phyloP scores from a whole-genome alignment of 2,797 vertebrate genomes.

The Artibeus jamaicensis region DNA sequence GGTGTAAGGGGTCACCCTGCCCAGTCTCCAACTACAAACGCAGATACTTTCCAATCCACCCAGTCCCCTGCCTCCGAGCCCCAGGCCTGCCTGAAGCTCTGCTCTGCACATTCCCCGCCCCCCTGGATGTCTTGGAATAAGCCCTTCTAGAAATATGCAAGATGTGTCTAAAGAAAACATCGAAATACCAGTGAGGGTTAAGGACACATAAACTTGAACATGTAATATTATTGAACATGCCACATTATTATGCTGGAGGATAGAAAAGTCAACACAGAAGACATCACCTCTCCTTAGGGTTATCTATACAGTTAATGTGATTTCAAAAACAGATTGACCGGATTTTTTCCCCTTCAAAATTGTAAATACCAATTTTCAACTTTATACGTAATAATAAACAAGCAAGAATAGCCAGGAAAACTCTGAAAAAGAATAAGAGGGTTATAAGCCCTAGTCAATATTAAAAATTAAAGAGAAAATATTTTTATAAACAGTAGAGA shows the following conservation, averaged over 20 bases:
- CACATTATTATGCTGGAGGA: not conserved
- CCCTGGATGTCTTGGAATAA: not conserved
- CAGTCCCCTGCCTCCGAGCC: not conserved
- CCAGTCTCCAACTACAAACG: not conserved
- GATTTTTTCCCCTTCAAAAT: not conserved
- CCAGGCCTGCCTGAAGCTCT: not conserved
- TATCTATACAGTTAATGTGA: not conserved
- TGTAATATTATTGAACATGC: not conserved
- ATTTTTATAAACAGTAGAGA: not conserved
- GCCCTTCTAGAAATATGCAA: not conserved
- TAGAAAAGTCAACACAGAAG: not conserved
- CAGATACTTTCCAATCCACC: not conserved
- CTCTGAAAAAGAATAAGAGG: not conserved
- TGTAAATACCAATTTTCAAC: not conserved
- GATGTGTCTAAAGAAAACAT: not conserved
- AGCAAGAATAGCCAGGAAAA: not conserved
- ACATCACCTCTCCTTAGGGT: not conserved
- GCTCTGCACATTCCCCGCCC: not conserved
- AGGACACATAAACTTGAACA: not conserved
- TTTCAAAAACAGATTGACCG: not conserved
- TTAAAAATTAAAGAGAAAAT: not conserved
- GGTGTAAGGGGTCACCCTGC: not conserved
- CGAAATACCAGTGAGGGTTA: not conserved
- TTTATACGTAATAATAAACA: not conserved
- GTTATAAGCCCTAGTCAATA: not conserved